These are phyloP conservation scores for Gallinago paraguaiae DNA, from an alignment of 2,113 vertebrate genomes.

Conservation along the genomic window DNA sequence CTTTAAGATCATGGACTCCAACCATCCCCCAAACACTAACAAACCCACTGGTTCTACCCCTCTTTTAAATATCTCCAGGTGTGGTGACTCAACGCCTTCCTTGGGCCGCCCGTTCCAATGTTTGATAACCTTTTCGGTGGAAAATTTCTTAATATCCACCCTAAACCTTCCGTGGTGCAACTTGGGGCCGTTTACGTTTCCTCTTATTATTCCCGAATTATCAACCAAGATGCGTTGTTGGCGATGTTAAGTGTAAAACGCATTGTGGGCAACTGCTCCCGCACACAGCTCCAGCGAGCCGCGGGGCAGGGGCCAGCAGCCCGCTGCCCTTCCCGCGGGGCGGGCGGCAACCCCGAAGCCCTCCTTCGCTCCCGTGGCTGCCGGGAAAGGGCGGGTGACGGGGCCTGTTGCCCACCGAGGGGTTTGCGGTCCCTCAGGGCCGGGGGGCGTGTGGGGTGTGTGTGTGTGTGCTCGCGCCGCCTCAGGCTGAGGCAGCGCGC, in stretches of 20 bases:
- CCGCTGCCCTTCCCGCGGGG: not conserved
- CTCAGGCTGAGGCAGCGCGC: no score
- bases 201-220: not conserved
- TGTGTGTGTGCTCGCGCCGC: no score
- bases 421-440: not conserved
- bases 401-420: not conserved
- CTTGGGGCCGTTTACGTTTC: not conserved
- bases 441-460: no score
- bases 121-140: not conserved
- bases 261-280: rapidly evolving
- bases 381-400: not conserved
- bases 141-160: not conserved
- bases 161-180: not conserved
- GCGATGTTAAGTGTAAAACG: rapidly evolving
- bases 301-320: not conserved
- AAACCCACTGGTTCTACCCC: no score
- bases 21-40: not conserved
- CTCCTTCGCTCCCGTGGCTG: not conserved
- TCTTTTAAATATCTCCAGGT: not conserved
- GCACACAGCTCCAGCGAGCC: not conserved
- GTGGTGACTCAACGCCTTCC: not conserved
- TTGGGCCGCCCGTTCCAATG: not conserved
- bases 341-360: not conserved
- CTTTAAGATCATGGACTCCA: not conserved
- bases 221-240: rapidly evolving